Base-by-base conservation (phyloP, 1,140 invertebrate genomes). In the Drosophila hydei region DNA sequence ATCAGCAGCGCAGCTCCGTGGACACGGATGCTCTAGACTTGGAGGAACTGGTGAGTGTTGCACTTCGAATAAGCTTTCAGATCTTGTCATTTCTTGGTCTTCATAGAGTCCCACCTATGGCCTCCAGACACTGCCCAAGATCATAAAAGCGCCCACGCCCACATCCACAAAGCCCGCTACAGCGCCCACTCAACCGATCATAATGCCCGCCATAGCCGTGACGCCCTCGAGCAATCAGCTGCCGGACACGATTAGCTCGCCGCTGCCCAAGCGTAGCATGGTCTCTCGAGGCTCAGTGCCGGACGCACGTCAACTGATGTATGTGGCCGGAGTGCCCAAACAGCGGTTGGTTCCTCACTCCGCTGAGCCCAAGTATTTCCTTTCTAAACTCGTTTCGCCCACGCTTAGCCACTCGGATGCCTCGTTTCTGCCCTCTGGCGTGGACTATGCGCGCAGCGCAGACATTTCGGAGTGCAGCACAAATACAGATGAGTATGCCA, bases 401-500 rank as follows among this genome's bases (percentile, higher is more conserved):
- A 30, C 7, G 5, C 25, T 14, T 11, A 88, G 83, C 8, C 83
- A 89, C 55, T 89, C 83, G 54, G 83, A 88, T 23, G 75, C 77
- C 25, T 84, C 79, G 1, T 77, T 89, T 76, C 73, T 63, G 43
- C 78, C 77, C 18, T 56, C 47, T 0, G 72, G 43, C n/a, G 43
- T 40, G n/a, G 77, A 80, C n/a, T 81, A 77, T 45, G 73, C 72
- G 4, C 94, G 94, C 1, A 96, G 95, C 87, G 96, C 93, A 2
- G 96, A 97, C 90, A 93, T 96, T 18, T 97, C 96, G 7, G 96
- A 97, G 92, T 95, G 95, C 69, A 97, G 96, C 59, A 97, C 96
- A 1, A 96, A 95, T 21, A 97, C 96, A 21, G 96, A 97, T 88
- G 96, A 97, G 89, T 97, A 97, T 91, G 95, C 96, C 67, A 97